These are phyloP conservation scores for Strigamia transsilvanica DNA, from an alignment of 2,888 invertebrate species.

Conservation along the genomic window DNA sequence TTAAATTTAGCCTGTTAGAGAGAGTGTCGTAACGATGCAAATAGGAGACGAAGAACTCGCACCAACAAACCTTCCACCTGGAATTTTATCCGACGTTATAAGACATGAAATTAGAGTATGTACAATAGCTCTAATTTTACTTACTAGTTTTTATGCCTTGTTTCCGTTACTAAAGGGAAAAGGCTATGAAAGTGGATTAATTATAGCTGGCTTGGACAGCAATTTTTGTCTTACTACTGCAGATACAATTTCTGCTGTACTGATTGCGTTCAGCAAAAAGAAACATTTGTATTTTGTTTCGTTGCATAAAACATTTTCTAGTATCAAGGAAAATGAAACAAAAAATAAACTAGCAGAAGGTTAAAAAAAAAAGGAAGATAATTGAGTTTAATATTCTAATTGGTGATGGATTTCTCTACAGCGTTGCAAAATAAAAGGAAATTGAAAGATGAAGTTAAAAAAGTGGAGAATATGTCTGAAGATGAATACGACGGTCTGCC, in stretches of 20 bases:
- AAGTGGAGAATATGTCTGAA: background rate
- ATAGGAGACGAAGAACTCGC: too few species aligned
- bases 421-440: background rate
- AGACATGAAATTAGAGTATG: too few species aligned
- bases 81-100: too few species aligned
- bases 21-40: too few species aligned
- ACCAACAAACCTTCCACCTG: too few species aligned
- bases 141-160: too few species aligned
- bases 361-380: background rate
- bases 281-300: background rate
- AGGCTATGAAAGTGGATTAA: background rate
- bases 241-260: background rate
- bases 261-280: background rate
- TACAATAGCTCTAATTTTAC: too few species aligned
- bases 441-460: background rate
- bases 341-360: background rate
- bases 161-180: background rate
- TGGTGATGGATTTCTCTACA: background rate
- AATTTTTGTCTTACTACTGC: background rate
- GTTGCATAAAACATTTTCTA: constrained; percentile 1
- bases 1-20: too few species aligned
- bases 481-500: background rate
- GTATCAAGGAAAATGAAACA: background rate
- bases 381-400: background rate
- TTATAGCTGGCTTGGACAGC: background rate